phyloP scores from a whole-genome alignment of 2,888 invertebrate genomes.

The Hyles lineata region DNA sequence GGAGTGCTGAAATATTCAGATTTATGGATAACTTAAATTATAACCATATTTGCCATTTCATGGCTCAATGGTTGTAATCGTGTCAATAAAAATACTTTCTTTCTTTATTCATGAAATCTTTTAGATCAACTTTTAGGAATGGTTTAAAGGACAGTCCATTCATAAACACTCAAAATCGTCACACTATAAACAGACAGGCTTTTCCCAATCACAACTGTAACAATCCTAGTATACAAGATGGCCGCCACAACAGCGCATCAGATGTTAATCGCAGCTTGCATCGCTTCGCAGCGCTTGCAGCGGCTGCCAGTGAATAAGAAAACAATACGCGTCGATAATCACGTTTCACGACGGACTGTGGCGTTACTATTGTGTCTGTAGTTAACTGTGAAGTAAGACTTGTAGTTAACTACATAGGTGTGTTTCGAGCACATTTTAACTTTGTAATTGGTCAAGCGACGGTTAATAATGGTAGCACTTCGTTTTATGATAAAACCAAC shows the following conservation, averaged over 20 bases:
- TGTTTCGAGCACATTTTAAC: neutral
- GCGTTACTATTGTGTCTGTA: neutral
- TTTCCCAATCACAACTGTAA: neutral
- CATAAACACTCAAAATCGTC: no score
- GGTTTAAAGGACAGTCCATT: no score
- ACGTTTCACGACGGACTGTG: neutral
- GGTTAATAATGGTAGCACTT: no score
- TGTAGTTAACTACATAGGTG: neutral
- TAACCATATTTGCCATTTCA: no score
- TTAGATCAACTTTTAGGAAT: no score
- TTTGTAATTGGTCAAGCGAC: no score
- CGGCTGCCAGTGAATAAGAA: neutral
- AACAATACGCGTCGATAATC: constrained; percentile 13
- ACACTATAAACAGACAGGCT: neutral
- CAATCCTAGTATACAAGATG: constrained; percentile 24
- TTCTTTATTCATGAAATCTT: no score
- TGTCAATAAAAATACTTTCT: no score
- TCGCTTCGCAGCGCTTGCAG: neutral
- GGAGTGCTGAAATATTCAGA: no score
- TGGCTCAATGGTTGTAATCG: no score
- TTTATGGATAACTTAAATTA: no score
- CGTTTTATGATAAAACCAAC: no score
- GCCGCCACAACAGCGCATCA: constrained; percentile 21
- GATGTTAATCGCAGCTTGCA: constrained; percentile 16
- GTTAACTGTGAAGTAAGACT: neutral